phyloP scores from a whole-genome alignment of 2,888 invertebrate genomes.

The Plebejus melissa region DNA sequence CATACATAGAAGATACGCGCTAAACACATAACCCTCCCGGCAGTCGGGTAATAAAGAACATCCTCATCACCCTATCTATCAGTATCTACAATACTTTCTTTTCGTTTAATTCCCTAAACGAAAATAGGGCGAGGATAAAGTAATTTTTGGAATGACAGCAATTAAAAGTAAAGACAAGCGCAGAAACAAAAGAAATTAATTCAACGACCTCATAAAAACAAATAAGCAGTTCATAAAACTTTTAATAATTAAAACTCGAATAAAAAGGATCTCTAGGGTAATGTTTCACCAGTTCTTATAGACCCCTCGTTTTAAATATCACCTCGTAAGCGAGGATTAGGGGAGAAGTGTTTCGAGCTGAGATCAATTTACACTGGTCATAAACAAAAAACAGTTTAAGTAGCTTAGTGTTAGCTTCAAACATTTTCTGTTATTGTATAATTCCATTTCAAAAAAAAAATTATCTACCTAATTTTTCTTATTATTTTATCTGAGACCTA shows the following conservation, averaged over 20 bases:
- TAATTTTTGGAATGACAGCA: conserved; percentile 43
- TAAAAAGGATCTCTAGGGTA: conserved; percentile 62
- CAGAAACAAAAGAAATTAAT: conserved; percentile 76
- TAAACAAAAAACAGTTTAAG: conserved; percentile 12
- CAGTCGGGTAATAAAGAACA: background rate
- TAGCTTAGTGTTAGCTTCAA: background rate
- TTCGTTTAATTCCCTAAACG: background rate
- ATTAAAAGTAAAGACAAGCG: conserved; percentile 55
- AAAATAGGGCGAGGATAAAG: conserved; percentile 31
- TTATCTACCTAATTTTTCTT: no score
- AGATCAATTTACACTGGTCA: conserved; percentile 49
- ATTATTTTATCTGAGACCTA: no score
- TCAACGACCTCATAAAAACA: conserved; percentile 74
- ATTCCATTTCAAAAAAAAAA: background rate
- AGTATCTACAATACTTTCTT: conserved; percentile 21
- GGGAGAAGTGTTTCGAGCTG: conserved; percentile 38
- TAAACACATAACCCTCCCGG: no score
- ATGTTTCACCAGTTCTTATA: conserved; percentile 44
- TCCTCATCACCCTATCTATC: background rate
- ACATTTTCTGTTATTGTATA: background rate
- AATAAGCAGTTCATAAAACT: conserved; percentile 78
- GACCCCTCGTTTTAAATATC: conserved; percentile 36
- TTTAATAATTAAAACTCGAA: conserved; percentile 77
- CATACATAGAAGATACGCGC: no score
- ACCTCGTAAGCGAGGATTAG: conserved; percentile 30